Evolutionary conservation across 23 tunicate genomes (phyloP).

Genomic region (Styela clava): DNA sequence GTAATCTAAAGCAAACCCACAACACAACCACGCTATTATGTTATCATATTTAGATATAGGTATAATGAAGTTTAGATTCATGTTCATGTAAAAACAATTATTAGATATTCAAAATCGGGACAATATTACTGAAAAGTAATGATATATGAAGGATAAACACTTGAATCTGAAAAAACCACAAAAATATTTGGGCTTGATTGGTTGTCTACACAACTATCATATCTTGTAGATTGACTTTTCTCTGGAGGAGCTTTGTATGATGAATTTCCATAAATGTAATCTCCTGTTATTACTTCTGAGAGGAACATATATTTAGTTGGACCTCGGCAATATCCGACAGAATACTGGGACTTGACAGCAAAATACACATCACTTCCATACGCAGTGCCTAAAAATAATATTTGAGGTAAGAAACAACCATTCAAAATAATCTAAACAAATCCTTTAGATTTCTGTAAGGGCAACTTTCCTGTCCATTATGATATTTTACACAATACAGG

Average conservation of each 20-base stretch:
- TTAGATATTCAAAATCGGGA: not conserved
- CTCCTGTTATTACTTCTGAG: constrained; percentile 16
- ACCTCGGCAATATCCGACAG: constrained; percentile 4
- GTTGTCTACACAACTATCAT: constrained; percentile 5
- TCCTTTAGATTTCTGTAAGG: no score
- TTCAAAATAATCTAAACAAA: no score
- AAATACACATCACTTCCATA: constrained; percentile 17
- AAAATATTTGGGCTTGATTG: constrained; percentile 1
- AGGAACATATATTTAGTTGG: constrained; percentile 3
- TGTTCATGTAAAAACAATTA: no score
- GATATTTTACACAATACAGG: not conserved
- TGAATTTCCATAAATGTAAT: not conserved
- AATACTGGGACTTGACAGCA: constrained; percentile 12
- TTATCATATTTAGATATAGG: no score
- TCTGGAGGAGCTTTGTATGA: constrained; percentile 9
- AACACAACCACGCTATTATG: no score
- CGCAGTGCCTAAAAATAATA: not conserved
- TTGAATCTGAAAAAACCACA: constrained; percentile 13
- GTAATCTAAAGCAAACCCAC: no score
- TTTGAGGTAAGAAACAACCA: no score
- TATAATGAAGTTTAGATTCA: no score
- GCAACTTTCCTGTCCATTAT: not conserved
- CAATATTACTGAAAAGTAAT: constrained; percentile 4
- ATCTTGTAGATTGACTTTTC: not conserved
- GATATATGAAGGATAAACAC: constrained; percentile 15